Evolutionary conservation across 1,140 invertebrate species (phyloP).

Genomic region (Drosophila virilis): DNA sequence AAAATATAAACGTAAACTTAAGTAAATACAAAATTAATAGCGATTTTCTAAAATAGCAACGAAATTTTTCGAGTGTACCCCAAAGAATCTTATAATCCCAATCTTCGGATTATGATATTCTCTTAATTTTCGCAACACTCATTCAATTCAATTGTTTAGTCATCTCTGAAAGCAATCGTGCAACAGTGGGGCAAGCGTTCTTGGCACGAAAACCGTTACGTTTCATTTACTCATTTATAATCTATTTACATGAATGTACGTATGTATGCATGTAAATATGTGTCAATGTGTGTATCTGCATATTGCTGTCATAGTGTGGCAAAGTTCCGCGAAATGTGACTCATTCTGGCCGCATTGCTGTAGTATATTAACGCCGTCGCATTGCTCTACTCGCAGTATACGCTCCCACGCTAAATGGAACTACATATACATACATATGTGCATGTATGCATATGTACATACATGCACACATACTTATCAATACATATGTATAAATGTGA

Average conservation of each 20-base stretch:
- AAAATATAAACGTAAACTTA: too few species aligned
- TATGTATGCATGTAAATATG: neutral
- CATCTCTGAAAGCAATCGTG: conserved; percentile 3
- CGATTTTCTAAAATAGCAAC: too few species aligned
- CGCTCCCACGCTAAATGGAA: conserved; percentile 40
- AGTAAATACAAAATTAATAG: too few species aligned
- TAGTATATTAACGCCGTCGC: conserved; percentile 14
- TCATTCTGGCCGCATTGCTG: neutral
- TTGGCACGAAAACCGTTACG: conserved; percentile 37
- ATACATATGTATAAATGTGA: neutral
- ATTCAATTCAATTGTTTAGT: conserved; percentile 4
- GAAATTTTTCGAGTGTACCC: neutral
- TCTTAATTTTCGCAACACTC: conserved; percentile 4
- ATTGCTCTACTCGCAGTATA: conserved; percentile 15
- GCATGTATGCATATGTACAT: neutral
- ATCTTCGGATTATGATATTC: conserved; percentile 8
- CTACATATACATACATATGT: neutral
- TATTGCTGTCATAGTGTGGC: neutral
- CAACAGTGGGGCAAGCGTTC: conserved; percentile 29
- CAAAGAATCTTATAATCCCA: neutral
- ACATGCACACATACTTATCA: neutral
- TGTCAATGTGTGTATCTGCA: neutral
- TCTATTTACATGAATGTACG: conserved; percentile 23
- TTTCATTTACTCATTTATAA: conserved; percentile 42
- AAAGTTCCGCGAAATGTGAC: conserved; percentile 33